These are phyloP conservation scores for Leptoclinus maculatus DNA, from an alignment of 2,797 vertebrate genomes.

Conservation along the genomic window DNA sequence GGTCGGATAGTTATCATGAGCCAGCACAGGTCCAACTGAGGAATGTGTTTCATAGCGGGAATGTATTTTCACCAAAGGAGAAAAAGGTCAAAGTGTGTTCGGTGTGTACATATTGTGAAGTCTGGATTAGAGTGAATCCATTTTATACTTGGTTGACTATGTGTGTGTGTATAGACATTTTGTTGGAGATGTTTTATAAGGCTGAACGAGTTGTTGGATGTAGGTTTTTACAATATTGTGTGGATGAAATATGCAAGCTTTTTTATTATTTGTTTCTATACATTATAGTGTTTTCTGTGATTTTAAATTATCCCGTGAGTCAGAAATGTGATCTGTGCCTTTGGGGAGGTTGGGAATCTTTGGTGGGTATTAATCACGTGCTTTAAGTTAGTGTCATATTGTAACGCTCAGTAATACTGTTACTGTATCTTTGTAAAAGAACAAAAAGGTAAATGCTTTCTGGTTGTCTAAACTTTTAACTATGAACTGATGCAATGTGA, in stretches of 20 bases:
- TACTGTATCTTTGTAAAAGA: neutral
- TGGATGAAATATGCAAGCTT: neutral
- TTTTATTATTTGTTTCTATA: conserved; percentile 25
- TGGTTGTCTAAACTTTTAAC: neutral
- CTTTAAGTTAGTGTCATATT: conserved; percentile 22
- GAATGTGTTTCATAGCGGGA: conserved; percentile 47
- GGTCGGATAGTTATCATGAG: conserved; percentile 64
- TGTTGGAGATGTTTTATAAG: conserved; percentile 1
- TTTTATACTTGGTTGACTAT: conserved; percentile 34
- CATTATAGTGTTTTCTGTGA: conserved; percentile 5
- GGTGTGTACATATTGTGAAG: conserved; percentile 27
- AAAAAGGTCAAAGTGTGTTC: conserved; percentile 9
- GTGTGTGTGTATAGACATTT: conserved; percentile 7
- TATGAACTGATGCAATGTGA: conserved; percentile 14
- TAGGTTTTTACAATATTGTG: neutral
- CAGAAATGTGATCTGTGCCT: conserved; percentile 46
- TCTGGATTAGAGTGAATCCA: conserved; percentile 9
- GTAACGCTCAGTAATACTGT: neutral
- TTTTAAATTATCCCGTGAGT: neutral
- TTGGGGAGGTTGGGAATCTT: conserved; percentile 6
- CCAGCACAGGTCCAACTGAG: conserved; percentile 5
- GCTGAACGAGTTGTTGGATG: conserved; percentile 10
- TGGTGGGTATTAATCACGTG: neutral
- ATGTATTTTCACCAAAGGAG: conserved; percentile 11
- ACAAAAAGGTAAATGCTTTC: neutral